These are phyloP conservation scores for Haliclona indistincta DNA, from an alignment of 37 sponge, comb jelly and placozoan genomes.

Conservation along the genomic window DNA sequence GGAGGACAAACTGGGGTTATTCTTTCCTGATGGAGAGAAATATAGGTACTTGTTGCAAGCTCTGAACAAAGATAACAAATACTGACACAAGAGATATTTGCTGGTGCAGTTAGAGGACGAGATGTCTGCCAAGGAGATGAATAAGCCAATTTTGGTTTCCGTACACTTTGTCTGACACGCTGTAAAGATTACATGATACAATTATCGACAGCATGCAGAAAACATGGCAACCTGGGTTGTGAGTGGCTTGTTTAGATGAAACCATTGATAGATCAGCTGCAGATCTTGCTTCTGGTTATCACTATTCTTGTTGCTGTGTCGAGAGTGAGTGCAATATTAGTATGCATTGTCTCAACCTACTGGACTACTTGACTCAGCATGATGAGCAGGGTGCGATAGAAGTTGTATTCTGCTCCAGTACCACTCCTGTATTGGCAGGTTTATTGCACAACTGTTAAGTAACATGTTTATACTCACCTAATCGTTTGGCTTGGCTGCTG, in stretches of 20 bases:
- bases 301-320: constrained; percentile 33
- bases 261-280: constrained; percentile 54
- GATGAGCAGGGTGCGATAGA: constrained; percentile 37
- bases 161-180: not conserved
- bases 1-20: too few relatives aligned
- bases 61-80: not conserved
- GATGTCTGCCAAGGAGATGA: not conserved
- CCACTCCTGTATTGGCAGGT: constrained; percentile 19
- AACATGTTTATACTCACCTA: not conserved
- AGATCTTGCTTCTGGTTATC: constrained; percentile 41
- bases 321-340: not conserved
- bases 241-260: constrained; percentile 48
- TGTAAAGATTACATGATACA: not conserved
- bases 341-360: constrained; percentile 9
- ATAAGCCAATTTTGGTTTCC: not conserved
- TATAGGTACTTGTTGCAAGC: too few relatives aligned
- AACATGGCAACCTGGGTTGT: constrained; percentile 10
- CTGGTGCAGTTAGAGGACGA: not conserved
- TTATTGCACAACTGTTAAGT: not conserved
- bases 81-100: not conserved
- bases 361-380: constrained; percentile 43
- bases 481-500: not conserved
- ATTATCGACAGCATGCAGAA: not conserved
- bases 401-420: constrained; percentile 59
- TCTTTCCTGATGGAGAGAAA: too few relatives aligned